phyloP scores from a whole-genome alignment of 1,140 invertebrate genomes.

The Drosophila watanabei region DNA sequence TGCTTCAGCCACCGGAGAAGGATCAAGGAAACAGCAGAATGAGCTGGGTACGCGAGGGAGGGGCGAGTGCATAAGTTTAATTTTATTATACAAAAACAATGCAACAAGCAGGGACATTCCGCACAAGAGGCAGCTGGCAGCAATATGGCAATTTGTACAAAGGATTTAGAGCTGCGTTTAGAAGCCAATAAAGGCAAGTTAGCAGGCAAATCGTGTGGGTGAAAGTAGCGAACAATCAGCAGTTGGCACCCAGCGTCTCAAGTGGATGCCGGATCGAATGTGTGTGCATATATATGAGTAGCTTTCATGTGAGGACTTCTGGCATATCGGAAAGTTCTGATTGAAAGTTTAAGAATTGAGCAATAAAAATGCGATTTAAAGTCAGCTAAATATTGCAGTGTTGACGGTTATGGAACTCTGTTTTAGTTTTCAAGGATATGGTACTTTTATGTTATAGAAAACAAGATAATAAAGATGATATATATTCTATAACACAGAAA shows the following conservation, averaged over 20 bases:
- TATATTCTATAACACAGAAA: background rate
- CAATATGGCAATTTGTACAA: slow-evolving; percentile 78
- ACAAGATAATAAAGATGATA: background rate
- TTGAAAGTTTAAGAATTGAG: background rate
- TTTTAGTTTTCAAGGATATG: background rate
- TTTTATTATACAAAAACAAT: slow-evolving; percentile 83
- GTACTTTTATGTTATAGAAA: background rate
- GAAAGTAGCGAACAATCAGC: slow-evolving; percentile 43
- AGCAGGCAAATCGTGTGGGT: slow-evolving; percentile 54
- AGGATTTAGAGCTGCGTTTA: slow-evolving; percentile 80
- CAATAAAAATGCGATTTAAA: slow-evolving; percentile 4
- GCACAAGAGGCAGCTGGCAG: slow-evolving; percentile 20
- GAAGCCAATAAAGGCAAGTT: slow-evolving; percentile 79
- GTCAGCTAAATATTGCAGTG: no score
- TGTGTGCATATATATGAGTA: background rate
- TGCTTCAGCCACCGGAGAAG: slow-evolving; percentile 1
- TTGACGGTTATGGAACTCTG: background rate
- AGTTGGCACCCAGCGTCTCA: slow-evolving; percentile 33
- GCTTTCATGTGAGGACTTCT: background rate
- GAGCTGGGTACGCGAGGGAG: background rate
- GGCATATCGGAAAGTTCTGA: background rate
- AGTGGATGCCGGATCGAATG: slow-evolving; percentile 32
- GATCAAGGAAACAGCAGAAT: slow-evolving; percentile 3
- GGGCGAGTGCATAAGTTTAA: slow-evolving; percentile 76
- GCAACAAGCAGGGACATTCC: slow-evolving; percentile 63